Percentiles rank a stretch among this genome's conserved stretches.
Conservation (phyloP, 2,888 invertebrate genomes). For the Pheosia tremula region DNA sequence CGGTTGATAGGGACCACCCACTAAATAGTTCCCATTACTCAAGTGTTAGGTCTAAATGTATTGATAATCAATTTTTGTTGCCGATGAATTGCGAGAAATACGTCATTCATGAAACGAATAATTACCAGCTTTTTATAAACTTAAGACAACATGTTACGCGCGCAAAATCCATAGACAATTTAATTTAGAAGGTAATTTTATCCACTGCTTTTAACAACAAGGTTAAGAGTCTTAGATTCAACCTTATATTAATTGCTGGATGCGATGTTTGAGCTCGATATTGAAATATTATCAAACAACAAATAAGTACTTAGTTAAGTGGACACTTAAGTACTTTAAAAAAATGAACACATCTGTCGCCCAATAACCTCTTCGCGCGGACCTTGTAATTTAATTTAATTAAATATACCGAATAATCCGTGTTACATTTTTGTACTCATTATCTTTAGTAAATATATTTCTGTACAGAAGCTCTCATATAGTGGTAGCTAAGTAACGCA, state of each 20-base stretch:
- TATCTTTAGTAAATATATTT: not conserved
- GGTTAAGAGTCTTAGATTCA: conserved; percentile 23
- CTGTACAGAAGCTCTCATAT: not conserved
- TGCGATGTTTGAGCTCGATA: conserved; percentile 15
- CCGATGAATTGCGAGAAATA: not conserved
- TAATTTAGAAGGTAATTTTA: conserved; percentile 24
- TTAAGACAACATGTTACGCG: not conserved
- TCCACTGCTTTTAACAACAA: conserved; percentile 19
- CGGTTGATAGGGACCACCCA: too few relatives aligned
- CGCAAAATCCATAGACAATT: conserved; percentile 10
- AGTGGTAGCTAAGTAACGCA: not conserved
- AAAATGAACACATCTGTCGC: not conserved
- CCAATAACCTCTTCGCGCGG: not conserved
- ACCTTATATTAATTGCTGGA: conserved; percentile 16
- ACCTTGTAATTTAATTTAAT: conserved; percentile 14
- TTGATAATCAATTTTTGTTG: too few relatives aligned
- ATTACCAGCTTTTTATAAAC: not conserved
- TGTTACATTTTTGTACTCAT: not conserved
- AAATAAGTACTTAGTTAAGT: not conserved
- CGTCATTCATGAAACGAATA: not conserved
- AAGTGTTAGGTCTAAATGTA: too few relatives aligned
- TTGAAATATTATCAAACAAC: conserved; percentile 11
- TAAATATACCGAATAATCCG: not conserved
- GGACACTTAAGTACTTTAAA: too few relatives aligned
- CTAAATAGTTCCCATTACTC: too few relatives aligned